Percentiles rank a stretch among this genome's conserved stretches.
phyloP scores from a whole-genome alignment of 2,888 invertebrate species.

The Noctua fimbriata region DNA sequence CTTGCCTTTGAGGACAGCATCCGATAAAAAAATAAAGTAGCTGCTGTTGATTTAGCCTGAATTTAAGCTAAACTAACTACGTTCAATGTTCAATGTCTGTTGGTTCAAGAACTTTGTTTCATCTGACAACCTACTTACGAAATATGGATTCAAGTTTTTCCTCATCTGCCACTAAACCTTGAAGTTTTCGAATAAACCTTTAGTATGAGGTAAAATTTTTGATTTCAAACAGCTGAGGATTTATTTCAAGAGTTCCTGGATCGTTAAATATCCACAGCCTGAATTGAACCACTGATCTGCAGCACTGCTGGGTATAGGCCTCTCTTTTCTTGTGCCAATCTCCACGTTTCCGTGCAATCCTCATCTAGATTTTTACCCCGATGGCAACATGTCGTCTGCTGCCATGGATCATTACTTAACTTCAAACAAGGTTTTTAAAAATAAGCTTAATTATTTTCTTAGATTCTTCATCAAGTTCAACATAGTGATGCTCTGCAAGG shows the following conservation, averaged over 20 bases:
- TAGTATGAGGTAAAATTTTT: neutral
- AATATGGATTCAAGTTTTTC: neutral
- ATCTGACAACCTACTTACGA: neutral
- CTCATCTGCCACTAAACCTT: neutral
- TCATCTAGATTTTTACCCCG: no score
- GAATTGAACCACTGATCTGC: no score
- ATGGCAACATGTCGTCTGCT: no score
- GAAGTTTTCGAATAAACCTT: neutral
- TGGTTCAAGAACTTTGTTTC: neutral
- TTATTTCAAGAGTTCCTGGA: no score
- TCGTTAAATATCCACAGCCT: no score
- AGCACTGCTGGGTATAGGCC: no score
- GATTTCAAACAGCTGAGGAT: neutral
- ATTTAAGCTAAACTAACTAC: neutral
- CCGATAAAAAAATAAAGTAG: neutral
- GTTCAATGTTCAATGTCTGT: neutral
- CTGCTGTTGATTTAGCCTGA: neutral
- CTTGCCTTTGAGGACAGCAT: no score
- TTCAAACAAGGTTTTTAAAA: neutral
- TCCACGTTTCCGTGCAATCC: no score
- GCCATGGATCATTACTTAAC: neutral
- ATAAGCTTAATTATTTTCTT: constrained; percentile 50
- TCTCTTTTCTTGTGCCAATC: no score
- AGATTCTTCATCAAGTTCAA: constrained; percentile 79
- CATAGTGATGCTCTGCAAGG: constrained; percentile 87